These are phyloP conservation scores for Oryzias dopingdopingensis DNA, from an alignment of 2,797 vertebrate genomes.

Conservation along the genomic window DNA sequence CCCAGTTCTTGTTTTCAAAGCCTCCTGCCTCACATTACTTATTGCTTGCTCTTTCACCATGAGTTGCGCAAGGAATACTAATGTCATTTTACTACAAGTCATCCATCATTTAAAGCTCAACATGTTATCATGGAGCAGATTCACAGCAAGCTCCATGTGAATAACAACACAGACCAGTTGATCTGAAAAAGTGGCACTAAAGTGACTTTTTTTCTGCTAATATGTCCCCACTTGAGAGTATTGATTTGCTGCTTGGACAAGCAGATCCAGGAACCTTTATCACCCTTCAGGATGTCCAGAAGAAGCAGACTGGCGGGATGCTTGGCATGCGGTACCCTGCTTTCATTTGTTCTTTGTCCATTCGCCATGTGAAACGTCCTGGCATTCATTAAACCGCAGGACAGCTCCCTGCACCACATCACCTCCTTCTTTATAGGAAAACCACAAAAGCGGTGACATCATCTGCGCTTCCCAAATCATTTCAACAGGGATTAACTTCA, in stretches of 20 bases:
- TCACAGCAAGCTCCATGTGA: conserved; percentile 44
- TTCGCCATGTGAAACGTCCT: conserved; percentile 52
- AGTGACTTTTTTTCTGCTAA: neutral
- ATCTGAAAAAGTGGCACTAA: conserved; percentile 17
- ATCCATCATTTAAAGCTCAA: conserved; percentile 45
- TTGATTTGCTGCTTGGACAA: conserved; percentile 5
- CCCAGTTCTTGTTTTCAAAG: conserved; percentile 38
- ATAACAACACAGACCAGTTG: conserved; percentile 35
- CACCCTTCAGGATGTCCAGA: conserved; percentile 47
- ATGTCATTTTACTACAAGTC: conserved; percentile 39
- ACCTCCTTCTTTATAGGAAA: conserved; percentile 43
- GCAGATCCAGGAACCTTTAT: conserved; percentile 38
- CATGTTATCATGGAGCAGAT: conserved; percentile 52
- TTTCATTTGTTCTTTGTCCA: conserved; percentile 44
- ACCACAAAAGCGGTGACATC: conserved; percentile 63
- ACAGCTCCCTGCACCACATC: conserved; percentile 44
- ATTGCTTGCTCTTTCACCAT: conserved; percentile 22
- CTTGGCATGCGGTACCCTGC: conserved; percentile 36
- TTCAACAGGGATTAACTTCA: conserved; percentile 30
- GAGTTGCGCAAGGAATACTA: conserved; percentile 53
- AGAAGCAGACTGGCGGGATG: conserved; percentile 54
- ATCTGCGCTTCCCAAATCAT: conserved; percentile 38
- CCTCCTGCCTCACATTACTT: conserved; percentile 43
- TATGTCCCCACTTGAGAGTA: neutral
- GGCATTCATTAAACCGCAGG: conserved; percentile 58